phyloP scores from a whole-genome alignment of 1,140 invertebrate species.

The Sycophaga agraensis region DNA sequence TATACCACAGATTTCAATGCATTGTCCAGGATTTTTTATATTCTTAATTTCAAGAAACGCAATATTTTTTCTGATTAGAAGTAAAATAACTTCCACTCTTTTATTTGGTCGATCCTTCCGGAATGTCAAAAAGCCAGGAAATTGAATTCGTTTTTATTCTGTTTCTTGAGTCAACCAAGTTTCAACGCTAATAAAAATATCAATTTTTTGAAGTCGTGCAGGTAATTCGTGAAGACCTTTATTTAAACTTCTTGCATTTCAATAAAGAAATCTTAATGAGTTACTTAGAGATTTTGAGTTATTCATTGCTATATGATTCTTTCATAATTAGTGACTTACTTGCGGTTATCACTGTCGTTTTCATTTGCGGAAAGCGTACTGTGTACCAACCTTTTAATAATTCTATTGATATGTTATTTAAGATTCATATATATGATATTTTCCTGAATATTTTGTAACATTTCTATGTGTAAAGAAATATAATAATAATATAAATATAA shows the following conservation, averaged over 20 bases:
- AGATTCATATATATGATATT: neutral
- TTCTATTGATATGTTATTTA: neutral
- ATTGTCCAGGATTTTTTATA: neutral
- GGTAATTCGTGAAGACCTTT: neutral
- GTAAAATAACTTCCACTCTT: neutral
- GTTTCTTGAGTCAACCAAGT: neutral
- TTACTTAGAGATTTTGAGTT: too few relatives aligned
- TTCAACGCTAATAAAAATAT: neutral
- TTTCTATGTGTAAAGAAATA: neutral
- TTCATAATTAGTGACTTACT: neutral
- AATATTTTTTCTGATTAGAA: neutral
- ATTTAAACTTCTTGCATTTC: neutral
- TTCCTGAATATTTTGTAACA: neutral
- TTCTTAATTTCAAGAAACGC: neutral
- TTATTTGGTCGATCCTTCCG: neutral
- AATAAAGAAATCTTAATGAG: neutral
- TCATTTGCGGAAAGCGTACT: neutral
- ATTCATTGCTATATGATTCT: neutral
- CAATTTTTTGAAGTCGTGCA: neutral
- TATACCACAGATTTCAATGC: constrained; percentile 1
- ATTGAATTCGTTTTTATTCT: neutral
- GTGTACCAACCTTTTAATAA: neutral
- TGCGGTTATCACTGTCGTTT: neutral
- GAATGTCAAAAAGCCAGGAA: neutral
- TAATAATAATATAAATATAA: neutral